Evolutionary conservation across 2,888 invertebrate genomes (phyloP).

Genomic region (Sycophila texana): DNA sequence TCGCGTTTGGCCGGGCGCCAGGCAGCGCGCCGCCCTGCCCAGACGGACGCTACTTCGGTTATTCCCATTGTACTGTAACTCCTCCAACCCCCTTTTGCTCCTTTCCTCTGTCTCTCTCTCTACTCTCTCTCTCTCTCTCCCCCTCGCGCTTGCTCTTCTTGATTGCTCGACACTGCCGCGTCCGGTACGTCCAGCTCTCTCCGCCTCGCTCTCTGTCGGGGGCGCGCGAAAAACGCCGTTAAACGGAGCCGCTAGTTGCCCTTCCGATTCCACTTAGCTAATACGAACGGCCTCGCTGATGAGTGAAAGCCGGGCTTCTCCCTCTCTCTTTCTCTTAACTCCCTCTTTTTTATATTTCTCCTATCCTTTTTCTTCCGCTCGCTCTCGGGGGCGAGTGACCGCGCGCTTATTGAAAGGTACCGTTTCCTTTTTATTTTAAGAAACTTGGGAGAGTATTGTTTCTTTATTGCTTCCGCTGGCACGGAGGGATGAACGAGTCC

Average conservation of each 20-base stretch:
- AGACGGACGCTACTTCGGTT: conserved; percentile 12
- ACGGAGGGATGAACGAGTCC: conserved; percentile 6
- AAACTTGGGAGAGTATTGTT: conserved; percentile 7
- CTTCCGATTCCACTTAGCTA: neutral
- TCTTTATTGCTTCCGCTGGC: conserved; percentile 3
- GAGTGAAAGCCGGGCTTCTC: neutral
- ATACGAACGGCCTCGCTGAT: conserved; percentile 4
- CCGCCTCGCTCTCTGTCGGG: neutral
- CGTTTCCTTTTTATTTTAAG: conserved; percentile 18
- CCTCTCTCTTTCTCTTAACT: neutral
- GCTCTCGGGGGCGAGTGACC: neutral
- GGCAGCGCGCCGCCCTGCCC: conserved; percentile 25
- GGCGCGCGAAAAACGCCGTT: neutral
- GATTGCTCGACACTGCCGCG: conserved; percentile 42
- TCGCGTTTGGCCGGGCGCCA: conserved; percentile 72
- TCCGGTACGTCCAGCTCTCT: neutral
- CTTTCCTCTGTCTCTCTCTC: too few relatives aligned
- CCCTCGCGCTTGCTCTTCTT: conserved; percentile 28
- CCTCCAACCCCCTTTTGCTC: too few relatives aligned
- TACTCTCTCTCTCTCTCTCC: too few relatives aligned
- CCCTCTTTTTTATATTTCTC: neutral
- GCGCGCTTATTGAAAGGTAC: conserved; percentile 30
- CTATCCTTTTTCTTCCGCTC: neutral
- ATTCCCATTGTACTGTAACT: conserved; percentile 28
- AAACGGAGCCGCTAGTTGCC: neutral